phyloP scores from a whole-genome alignment of 2,113 vertebrate species.

The Stigmatopora nigra region DNA sequence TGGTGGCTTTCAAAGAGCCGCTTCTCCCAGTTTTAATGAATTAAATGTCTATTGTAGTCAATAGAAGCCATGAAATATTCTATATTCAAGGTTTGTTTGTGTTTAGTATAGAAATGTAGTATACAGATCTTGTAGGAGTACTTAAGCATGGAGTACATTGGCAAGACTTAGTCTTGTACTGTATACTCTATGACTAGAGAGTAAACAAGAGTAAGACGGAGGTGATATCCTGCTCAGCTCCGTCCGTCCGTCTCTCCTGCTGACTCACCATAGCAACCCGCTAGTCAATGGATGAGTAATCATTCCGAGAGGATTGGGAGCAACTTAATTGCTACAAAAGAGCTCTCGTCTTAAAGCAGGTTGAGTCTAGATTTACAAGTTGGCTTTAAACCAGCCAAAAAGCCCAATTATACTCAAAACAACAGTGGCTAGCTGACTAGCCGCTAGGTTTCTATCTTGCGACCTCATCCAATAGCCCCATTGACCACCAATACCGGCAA shows the following conservation, averaged over 20 bases:
- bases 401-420: no score
- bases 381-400: no score
- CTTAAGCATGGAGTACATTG: neutral
- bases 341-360: conserved; percentile 21
- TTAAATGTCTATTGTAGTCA: no score
- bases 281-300: conserved; percentile 38
- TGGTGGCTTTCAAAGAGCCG: no score
- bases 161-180: neutral
- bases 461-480: no score
- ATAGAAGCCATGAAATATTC: no score
- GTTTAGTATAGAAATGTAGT: neutral
- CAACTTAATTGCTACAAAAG: conserved; percentile 23
- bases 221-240: conserved; percentile 32
- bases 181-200: neutral
- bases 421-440: no score
- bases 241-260: conserved; percentile 38
- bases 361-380: neutral
- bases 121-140: neutral
- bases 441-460: no score
- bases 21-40: no score
- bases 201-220: conserved; percentile 24
- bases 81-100: neutral
- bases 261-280: conserved; percentile 49
- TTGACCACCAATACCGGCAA: no score
- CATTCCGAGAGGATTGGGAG: conserved; percentile 11